Evolutionary conservation across 2,888 invertebrate genomes (phyloP).

Genomic region (Conistra vaccinii): DNA sequence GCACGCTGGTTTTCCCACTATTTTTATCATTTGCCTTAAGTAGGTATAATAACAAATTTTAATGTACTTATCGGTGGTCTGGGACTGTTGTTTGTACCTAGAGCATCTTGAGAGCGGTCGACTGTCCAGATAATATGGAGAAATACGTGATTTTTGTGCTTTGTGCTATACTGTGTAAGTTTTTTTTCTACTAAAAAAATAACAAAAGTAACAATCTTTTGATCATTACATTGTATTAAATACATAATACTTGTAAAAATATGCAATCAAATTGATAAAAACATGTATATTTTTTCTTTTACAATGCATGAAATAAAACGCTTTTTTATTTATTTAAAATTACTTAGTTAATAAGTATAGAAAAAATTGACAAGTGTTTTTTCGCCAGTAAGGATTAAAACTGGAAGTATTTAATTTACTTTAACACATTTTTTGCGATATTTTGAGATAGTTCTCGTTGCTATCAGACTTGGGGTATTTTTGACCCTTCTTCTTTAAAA

Average conservation of each 20-base stretch:
- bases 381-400: background rate
- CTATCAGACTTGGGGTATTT: no score
- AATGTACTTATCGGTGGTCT: conserved; percentile 55
- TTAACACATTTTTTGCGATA: no score
- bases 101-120: conserved; percentile 33
- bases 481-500: no score
- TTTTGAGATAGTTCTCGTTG: no score
- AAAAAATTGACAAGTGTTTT: background rate
- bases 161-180: conserved; percentile 68
- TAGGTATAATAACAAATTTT: conserved; percentile 32
- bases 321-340: no score
- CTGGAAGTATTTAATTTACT: no score
- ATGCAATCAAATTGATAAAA: no score
- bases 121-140: conserved; percentile 56
- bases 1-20: conserved; percentile 6
- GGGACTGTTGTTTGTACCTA: conserved; percentile 48
- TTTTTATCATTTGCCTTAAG: conserved; percentile 38
- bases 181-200: conserved; percentile 2
- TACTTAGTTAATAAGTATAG: background rate
- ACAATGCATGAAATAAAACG: no score
- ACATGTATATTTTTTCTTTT: no score
- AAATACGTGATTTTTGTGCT: conserved; percentile 57
- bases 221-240: no score
- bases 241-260: no score
- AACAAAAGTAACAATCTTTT: no score